These are phyloP conservation scores for Pristionchus fissidentatus DNA, from an alignment of 2,888 invertebrate species.

Conservation along the genomic window DNA sequence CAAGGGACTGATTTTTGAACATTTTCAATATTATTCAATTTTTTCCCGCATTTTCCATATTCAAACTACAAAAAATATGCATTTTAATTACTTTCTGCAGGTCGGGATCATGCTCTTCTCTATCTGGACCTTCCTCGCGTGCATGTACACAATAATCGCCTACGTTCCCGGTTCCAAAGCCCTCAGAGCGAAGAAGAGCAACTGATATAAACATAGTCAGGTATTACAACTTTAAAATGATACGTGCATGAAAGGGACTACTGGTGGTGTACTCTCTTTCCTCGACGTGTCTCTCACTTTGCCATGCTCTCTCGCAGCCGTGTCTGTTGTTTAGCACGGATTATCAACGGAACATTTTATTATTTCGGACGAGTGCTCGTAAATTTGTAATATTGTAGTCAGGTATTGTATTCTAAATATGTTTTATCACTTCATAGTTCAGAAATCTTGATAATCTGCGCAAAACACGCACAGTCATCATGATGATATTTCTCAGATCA, in stretches of 20 bases:
- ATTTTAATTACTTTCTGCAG: neutral
- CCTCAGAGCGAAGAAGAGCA: conserved; percentile 16
- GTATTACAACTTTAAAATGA: too few species aligned
- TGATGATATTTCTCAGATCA: too few species aligned
- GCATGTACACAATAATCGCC: conserved; percentile 61
- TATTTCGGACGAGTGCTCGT: too few species aligned
- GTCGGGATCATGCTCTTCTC: conserved; percentile 72
- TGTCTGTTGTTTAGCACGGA: too few species aligned
- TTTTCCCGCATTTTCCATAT: neutral
- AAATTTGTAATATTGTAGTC: too few species aligned
- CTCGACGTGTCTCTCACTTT: too few species aligned
- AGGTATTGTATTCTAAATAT: too few species aligned
- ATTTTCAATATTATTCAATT: neutral
- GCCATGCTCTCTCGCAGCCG: too few species aligned
- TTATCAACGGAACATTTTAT: too few species aligned
- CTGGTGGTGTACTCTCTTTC: too few species aligned
- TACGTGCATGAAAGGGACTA: too few species aligned
- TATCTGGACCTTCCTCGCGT: conserved; percentile 70
- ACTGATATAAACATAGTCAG: neutral
- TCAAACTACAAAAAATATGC: neutral
- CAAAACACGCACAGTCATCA: neutral
- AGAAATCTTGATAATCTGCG: neutral
- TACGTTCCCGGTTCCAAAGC: neutral
- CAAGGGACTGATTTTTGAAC: neutral
- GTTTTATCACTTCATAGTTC: too few species aligned